Base-by-base conservation (phyloP, 2,797 vertebrate species). In the Cetoscarus ocellatus region DNA sequence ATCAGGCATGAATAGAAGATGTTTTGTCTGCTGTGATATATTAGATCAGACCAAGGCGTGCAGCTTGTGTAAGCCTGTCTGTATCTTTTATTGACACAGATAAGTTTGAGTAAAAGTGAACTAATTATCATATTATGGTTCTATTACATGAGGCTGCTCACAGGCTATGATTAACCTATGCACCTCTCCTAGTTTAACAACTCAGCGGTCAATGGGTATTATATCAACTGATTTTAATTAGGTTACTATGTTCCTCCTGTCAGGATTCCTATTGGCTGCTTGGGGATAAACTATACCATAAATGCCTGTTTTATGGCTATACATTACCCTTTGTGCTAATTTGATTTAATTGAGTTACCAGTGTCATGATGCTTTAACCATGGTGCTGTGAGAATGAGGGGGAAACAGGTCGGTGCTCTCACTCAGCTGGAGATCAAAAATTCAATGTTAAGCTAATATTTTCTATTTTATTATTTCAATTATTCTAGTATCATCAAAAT, bases 161-260 rank as follows among this genome's bases (percentile, higher is more conserved):
- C 86, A 91, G 94, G 94, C 93, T 91, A 94, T 94, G 90, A 94
- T 94, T 94, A 94, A 94, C 94, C 94, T 91, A 42, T 79, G 74
- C 75, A 92, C 91, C 91, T 91, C 80, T 91, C 79, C 89, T 85
- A 87, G 77, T 93, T 91, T 91, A 87, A 90, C 79, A 90, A 83
- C 74, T 79, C 83, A 86, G 67, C 65, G 86, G 88, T 90, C 92
- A 93, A 82, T 91, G 80, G 79, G 82, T 91, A 93, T 91, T 68
- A 87, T 91, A 90, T 88, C 82, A 86, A 87, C 70, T 82, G 75
- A 58, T 88, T 92, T 93, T 93, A 94, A 95, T 94, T 93, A 91
- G 93, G 93, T 94, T 92, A 94, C 85, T 79, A 84, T 93, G 86
- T 87, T 93, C 89, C 74, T 54, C 79, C 82, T 84, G 81, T 78